phyloP scores from a whole-genome alignment of 2,797 vertebrate genomes.

The Amblyopsis hoosieri region DNA sequence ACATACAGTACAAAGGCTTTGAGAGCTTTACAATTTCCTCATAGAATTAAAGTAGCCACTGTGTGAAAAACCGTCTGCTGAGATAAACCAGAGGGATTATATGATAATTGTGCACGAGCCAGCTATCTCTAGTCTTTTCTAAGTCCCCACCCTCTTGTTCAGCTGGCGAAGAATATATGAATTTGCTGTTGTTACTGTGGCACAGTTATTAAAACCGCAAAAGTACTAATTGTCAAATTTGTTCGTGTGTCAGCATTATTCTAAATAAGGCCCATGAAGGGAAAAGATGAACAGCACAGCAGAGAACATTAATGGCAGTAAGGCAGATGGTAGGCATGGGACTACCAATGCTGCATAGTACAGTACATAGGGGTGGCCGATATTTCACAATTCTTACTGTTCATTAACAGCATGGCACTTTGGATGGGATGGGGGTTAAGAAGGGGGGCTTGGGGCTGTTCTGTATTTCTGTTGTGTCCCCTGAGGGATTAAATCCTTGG shows the following conservation, averaged over 20 bases:
- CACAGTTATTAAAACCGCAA: constrained; percentile 58
- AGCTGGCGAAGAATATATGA: constrained; percentile 56
- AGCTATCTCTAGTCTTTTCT: constrained; percentile 48
- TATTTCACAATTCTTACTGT: constrained; percentile 32
- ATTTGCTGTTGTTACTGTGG: constrained; percentile 31
- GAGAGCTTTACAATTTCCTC: constrained; percentile 22
- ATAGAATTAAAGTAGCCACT: constrained; percentile 32
- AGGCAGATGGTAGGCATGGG: constrained; percentile 16
- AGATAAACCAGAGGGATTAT: constrained; percentile 38
- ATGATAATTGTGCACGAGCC: constrained; percentile 48
- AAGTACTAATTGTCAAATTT: constrained; percentile 71
- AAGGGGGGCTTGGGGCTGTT: constrained; percentile 28
- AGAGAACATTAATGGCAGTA: constrained; percentile 40
- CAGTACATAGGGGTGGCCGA: constrained; percentile 16
- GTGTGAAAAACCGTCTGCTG: constrained; percentile 44
- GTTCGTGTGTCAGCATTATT: constrained; percentile 71
- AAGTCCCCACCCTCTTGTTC: constrained; percentile 50
- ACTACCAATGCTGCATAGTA: constrained; percentile 16
- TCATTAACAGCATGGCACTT: constrained; percentile 11
- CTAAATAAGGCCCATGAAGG: constrained; percentile 56
- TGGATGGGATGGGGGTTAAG: constrained; percentile 29
- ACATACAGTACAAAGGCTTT: constrained; percentile 17
- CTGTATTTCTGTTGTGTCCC: constrained; percentile 43
- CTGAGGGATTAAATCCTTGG: constrained; percentile 61
- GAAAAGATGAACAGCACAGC: constrained; percentile 55